Evolutionary conservation across 2,797 vertebrate genomes (phyloP).

Genomic region (Mallotus villosus): DNA sequence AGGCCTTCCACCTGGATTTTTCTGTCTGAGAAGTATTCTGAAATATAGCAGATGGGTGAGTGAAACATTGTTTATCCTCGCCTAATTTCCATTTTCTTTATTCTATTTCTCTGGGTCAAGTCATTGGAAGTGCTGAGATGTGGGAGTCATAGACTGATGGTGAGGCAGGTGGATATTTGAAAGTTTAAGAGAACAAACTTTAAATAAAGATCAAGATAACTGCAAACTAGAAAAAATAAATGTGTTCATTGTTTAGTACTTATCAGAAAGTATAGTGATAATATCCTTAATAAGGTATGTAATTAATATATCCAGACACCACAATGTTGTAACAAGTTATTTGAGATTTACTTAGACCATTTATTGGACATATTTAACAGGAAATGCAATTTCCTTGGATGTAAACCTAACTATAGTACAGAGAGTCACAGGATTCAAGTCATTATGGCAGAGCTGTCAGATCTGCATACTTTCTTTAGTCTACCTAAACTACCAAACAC

Average conservation of each 20-base stretch:
- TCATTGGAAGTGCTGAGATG: not conserved
- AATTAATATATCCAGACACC: not conserved
- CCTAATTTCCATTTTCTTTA: slow-evolving; percentile 2
- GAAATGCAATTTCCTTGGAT: not conserved
- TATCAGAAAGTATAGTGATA: not conserved
- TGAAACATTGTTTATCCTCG: not conserved
- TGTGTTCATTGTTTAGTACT: not conserved
- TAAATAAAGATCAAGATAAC: not conserved
- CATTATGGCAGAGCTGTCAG: not conserved
- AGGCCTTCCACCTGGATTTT: slow-evolving; percentile 22
- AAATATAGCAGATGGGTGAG: slow-evolving; percentile 19
- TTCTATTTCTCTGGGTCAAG: not conserved
- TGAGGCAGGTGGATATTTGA: not conserved
- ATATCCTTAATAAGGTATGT: not conserved
- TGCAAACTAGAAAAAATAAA: not conserved
- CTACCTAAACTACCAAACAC: not conserved
- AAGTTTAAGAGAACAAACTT: not conserved
- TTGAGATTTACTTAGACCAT: not conserved
- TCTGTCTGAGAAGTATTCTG: slow-evolving; percentile 11
- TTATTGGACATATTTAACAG: not conserved
- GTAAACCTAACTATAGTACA: not conserved
- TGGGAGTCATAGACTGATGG: not conserved
- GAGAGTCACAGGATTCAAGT: not conserved
- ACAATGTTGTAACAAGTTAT: slow-evolving; percentile 1
- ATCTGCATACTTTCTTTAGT: not conserved